phyloP scores from a whole-genome alignment of 1,140 invertebrate species.

The Magallana ariakensis region DNA sequence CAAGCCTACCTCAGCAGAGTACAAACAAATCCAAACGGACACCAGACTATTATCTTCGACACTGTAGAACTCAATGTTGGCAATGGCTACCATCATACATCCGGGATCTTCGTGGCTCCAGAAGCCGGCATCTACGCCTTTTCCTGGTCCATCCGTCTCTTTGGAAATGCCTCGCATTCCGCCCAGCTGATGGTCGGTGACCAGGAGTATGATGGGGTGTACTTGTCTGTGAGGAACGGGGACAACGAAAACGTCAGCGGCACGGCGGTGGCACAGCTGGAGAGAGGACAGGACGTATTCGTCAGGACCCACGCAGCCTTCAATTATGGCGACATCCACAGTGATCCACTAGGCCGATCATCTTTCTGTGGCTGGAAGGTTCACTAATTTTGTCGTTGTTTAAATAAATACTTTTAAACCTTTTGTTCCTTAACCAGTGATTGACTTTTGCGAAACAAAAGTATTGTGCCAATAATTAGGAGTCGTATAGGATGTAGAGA shows the following conservation, averaged over 20 bases:
- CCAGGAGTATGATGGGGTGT: neutral
- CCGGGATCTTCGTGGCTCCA: conserved; percentile 5
- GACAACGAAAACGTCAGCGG: conserved; percentile 15
- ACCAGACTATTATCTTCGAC: neutral
- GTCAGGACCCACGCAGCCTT: neutral
- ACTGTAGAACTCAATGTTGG: neutral
- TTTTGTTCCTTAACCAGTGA: neutral
- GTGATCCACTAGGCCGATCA: neutral
- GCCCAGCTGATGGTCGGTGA: neutral
- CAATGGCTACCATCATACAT: conserved; percentile 4
- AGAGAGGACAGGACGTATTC: neutral
- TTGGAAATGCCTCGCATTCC: neutral
- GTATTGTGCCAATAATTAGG: neutral
- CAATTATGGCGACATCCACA: neutral
- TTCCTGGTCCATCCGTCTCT: conserved; percentile 4
- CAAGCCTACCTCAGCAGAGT: neutral
- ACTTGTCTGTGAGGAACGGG: neutral
- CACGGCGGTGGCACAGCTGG: neutral
- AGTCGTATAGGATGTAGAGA: neutral
- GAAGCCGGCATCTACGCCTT: neutral
- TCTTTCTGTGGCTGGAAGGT: conserved; percentile 35
- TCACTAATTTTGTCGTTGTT: neutral
- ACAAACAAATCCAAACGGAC: neutral
- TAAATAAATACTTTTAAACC: too few species aligned
- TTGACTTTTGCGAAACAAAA: neutral